These are phyloP conservation scores for Erpobdella octoculata DNA, from an alignment of 2,888 invertebrate species.

Conservation along the genomic window DNA sequence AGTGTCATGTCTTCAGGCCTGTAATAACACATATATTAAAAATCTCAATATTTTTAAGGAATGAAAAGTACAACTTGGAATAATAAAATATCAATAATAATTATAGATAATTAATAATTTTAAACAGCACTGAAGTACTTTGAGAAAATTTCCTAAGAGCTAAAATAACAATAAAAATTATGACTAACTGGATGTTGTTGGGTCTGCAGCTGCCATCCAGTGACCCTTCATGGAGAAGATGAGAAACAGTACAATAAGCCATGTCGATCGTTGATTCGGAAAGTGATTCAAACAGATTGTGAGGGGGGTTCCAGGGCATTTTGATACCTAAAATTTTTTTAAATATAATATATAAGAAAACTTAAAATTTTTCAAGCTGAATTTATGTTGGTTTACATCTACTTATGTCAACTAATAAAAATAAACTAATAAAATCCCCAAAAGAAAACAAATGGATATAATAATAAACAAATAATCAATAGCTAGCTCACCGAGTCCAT, in stretches of 20 bases:
- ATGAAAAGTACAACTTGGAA: too few species aligned
- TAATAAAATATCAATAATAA: too few species aligned
- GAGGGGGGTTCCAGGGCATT: slow-evolving; percentile 91
- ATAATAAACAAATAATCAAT: too few species aligned
- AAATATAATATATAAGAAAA: too few species aligned
- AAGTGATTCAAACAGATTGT: slow-evolving; percentile 94
- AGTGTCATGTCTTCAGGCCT: slow-evolving; percentile 72
- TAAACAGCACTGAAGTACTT: too few species aligned
- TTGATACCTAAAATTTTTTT: slow-evolving; percentile 65
- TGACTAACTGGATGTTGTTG: slow-evolving; percentile 53
- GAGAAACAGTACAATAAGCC: slow-evolving; percentile 89
- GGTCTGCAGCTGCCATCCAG: slow-evolving; percentile 57
- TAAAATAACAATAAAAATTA: too few species aligned
- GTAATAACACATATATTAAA: slow-evolving; percentile 18
- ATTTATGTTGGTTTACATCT: neutral
- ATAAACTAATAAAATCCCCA: neutral
- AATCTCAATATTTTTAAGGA: neutral
- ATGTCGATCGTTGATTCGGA: slow-evolving; percentile 99
- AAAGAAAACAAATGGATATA: neutral
- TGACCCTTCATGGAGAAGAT: slow-evolving; percentile 79
- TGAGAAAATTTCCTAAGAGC: too few species aligned
- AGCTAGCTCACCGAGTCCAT: slow-evolving; percentile 73
- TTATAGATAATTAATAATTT: too few species aligned
- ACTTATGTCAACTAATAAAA: neutral
- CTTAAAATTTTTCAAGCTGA: too few species aligned